Percentiles rank a stretch among this genome's conserved stretches.
Conservation (phyloP, 1,140 invertebrate species). For the Drosophila sproati region DNA sequence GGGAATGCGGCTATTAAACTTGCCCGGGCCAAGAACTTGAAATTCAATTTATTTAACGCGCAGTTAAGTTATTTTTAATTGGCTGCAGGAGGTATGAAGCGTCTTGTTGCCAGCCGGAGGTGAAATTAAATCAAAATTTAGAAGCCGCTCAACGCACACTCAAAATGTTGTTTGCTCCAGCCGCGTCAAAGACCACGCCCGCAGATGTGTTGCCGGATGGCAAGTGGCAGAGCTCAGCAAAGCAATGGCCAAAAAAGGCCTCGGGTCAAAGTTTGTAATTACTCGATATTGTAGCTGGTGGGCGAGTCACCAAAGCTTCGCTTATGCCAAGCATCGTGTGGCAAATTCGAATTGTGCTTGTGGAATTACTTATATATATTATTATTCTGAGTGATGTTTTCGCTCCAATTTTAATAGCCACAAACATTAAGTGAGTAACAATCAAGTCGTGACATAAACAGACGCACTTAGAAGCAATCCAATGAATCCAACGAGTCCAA, state of each 20-base stretch:
- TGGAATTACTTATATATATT: constrained; percentile 8
- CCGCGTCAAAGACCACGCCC: constrained; percentile 34
- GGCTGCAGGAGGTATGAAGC: constrained; percentile 38
- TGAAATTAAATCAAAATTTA: constrained; percentile 70
- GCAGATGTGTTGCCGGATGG: constrained; percentile 9
- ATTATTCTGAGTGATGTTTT: constrained; percentile 5
- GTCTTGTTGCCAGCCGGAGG: constrained; percentile 29
- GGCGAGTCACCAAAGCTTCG: constrained; percentile 1
- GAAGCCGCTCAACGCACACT: constrained; percentile 23
- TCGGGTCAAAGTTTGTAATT: constrained; percentile 58
- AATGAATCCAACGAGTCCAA: constrained; percentile 31
- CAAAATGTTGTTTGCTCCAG: not conserved
- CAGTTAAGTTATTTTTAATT: constrained; percentile 76
- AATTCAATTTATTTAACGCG: constrained; percentile 66
- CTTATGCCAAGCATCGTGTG: constrained; percentile 30
- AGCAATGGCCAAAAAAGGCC: constrained; percentile 18
- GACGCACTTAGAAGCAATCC: constrained; percentile 7
- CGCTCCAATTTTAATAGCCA: constrained; percentile 21
- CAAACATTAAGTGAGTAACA: constrained; percentile 40
- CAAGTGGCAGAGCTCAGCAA: not conserved
- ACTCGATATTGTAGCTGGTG: constrained; percentile 53
- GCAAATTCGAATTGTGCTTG: constrained; percentile 4
- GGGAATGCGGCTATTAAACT: constrained; percentile 55
- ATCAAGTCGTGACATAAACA: not conserved
- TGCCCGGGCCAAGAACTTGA: constrained; percentile 29